A percentile compares a stretch with the other conserved stretches of the same genome.
phyloP scores from a whole-genome alignment of 2,797 vertebrate genomes.

The Brachymystax lenok region DNA sequence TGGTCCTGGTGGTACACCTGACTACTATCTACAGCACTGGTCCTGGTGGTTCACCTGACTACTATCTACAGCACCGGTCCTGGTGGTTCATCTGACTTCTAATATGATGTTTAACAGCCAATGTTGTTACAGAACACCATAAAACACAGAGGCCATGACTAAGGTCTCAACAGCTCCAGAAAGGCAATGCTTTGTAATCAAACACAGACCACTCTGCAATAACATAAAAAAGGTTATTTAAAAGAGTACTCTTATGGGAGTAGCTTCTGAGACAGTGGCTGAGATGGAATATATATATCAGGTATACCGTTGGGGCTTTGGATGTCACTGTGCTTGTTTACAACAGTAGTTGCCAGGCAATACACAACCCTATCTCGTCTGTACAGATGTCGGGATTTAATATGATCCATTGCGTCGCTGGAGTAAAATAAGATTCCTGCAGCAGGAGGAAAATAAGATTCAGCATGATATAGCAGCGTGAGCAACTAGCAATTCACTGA shows the following conservation, averaged over 20 bases:
- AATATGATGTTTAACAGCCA: slow-evolving; percentile 40
- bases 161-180: slow-evolving; percentile 20
- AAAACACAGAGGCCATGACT: slow-evolving; percentile 26
- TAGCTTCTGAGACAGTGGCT: slow-evolving; percentile 25
- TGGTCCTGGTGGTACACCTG: slow-evolving; percentile 19
- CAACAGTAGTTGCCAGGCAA: slow-evolving; percentile 2
- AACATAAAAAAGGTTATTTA: slow-evolving; percentile 19
- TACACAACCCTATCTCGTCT: slow-evolving; percentile 13
- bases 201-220: slow-evolving; percentile 16
- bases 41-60: slow-evolving; percentile 17
- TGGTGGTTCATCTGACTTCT: slow-evolving; percentile 29
- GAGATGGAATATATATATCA: slow-evolving; percentile 21
- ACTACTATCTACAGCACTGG: slow-evolving; percentile 28
- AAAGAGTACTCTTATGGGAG: slow-evolving; percentile 28
- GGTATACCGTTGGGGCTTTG: slow-evolving; percentile 35
- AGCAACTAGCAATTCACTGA: too few species aligned
- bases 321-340: slow-evolving; percentile 32
- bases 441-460: slow-evolving; percentile 33
- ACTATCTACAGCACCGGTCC: slow-evolving; percentile 33
- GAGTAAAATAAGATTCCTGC: slow-evolving; percentile 32
- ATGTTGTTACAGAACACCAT: slow-evolving; percentile 27
- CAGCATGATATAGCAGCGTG: too few species aligned
- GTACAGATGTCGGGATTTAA: slow-evolving; percentile 7
- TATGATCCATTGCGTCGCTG: slow-evolving; percentile 4
- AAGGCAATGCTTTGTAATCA: slow-evolving; percentile 22